Conservation (phyloP, 2,113 vertebrate genomes). For the Crypturellus undulatus region DNA sequence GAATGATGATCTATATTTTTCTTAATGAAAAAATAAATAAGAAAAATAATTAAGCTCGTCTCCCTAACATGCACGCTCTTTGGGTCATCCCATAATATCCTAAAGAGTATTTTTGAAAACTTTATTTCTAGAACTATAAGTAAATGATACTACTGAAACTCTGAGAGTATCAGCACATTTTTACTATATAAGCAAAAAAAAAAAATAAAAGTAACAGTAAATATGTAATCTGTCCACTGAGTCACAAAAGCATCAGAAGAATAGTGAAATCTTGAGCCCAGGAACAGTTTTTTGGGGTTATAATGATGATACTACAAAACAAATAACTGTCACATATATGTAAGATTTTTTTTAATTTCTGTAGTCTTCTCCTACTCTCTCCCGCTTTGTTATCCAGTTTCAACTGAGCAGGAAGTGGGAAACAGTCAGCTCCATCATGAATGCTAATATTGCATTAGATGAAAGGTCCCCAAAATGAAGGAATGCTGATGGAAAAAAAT, state of each 20-base stretch:
- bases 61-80: background rate
- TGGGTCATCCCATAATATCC: background rate
- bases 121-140: background rate
- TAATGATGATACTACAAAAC: background rate
- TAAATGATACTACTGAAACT: background rate
- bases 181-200: background rate
- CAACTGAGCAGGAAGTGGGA: background rate
- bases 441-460: background rate
- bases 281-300: background rate
- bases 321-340: background rate
- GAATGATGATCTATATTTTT: background rate
- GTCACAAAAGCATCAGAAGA: background rate
- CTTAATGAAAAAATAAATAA: background rate
- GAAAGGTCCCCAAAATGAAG: background rate
- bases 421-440: background rate
- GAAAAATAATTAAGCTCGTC: background rate
- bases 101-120: background rate
- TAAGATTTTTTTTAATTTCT: slow-evolving; percentile 17
- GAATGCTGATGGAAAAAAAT: background rate
- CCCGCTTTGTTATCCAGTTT: background rate
- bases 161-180: background rate
- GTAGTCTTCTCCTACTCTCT: background rate
- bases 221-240: background rate
- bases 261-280: slow-evolving; percentile 30
- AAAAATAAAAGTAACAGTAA: background rate